A percentile compares a stretch with the other conserved stretches of the same genome.
These are phyloP conservation scores for Alosa alosa DNA, from an alignment of 2,113 vertebrate genomes.

Conservation along the genomic window DNA sequence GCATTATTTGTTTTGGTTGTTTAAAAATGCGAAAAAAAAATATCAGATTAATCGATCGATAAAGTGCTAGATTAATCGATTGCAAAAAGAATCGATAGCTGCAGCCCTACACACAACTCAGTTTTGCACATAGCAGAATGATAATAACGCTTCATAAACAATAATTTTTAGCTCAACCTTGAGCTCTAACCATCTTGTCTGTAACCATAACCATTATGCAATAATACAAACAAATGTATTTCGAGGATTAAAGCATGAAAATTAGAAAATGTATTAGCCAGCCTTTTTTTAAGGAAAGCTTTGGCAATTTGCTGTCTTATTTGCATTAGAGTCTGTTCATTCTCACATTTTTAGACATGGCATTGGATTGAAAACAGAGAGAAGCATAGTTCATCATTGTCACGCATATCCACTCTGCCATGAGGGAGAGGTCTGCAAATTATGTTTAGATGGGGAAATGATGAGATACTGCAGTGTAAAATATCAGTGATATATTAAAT, in stretches of 20 bases:
- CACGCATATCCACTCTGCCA: neutral
- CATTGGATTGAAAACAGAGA: neutral
- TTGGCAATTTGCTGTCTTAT: neutral
- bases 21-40: too few relatives aligned
- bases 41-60: too few relatives aligned
- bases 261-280: neutral
- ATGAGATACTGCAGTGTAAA: neutral
- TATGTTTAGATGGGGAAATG: neutral
- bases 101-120: neutral
- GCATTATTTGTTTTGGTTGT: too few relatives aligned
- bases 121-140: neutral
- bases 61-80: too few relatives aligned
- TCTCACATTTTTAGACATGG: neutral
- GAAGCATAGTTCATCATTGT: neutral
- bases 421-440: neutral
- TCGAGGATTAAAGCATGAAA: neutral
- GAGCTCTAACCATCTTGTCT: neutral
- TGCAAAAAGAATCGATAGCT: too few relatives aligned
- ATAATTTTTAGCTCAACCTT: neutral
- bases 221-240: neutral
- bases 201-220: neutral
- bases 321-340: neutral
- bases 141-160: neutral
- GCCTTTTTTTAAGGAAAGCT: neutral
- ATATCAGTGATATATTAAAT: neutral